Evolutionary conservation across 2,113 vertebrate species (phyloP).

Genomic region (Hydropotes inermis): DNA sequence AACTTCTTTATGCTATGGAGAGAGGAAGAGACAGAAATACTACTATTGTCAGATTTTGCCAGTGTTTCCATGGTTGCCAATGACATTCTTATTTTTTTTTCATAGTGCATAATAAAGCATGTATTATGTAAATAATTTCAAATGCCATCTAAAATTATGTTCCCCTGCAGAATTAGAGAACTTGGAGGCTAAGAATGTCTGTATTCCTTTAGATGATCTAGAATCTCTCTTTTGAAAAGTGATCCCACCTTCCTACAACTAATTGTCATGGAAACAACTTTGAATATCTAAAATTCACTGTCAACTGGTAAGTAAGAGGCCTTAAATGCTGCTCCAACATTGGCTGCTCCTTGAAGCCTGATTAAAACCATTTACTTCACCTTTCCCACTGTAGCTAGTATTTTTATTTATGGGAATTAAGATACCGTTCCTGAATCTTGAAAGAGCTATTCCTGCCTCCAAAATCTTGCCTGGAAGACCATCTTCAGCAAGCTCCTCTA

Average conservation of each 20-base stretch:
- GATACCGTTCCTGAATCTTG: neutral
- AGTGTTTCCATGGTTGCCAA: neutral
- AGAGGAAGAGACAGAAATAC: neutral
- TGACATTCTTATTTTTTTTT: neutral
- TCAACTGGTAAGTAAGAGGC: neutral
- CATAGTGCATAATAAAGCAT: neutral
- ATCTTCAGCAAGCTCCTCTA: neutral
- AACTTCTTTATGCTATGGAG: neutral
- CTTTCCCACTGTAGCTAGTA: neutral
- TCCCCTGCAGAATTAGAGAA: neutral
- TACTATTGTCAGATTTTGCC: neutral
- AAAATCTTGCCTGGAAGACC: neutral
- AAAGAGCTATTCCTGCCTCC: neutral
- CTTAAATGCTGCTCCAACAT: neutral
- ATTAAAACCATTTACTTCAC: neutral
- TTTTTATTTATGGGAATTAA: neutral
- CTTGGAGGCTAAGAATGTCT: neutral
- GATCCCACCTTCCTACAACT: neutral
- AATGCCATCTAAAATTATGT: neutral
- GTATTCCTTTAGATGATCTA: neutral
- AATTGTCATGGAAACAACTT: neutral
- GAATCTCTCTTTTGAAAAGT: slow-evolving; percentile 8
- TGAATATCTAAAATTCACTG: neutral
- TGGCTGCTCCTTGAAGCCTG: too few relatives aligned
- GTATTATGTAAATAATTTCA: neutral